Percentiles rank a stretch among this genome's conserved stretches.
These are phyloP conservation scores for Octopus bimaculoides DNA, from an alignment of 1,140 invertebrate species.

Conservation along the genomic window DNA sequence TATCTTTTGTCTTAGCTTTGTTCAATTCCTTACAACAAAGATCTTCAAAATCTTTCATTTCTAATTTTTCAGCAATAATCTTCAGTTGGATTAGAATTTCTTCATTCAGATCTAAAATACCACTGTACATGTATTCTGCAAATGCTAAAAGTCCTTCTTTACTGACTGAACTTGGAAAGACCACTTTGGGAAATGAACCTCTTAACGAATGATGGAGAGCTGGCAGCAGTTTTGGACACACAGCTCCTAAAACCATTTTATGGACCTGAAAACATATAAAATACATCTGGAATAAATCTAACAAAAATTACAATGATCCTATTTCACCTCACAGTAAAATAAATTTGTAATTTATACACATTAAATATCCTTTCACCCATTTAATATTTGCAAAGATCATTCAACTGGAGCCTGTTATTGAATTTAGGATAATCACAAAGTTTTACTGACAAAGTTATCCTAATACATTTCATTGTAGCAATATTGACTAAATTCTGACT, in stretches of 20 bases:
- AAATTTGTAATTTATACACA: too few relatives aligned
- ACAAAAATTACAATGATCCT: too few relatives aligned
- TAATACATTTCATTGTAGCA: too few relatives aligned
- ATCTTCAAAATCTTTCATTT: conserved; percentile 7
- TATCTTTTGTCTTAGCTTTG: background rate
- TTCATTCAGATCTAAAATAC: background rate
- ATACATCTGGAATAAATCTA: too few relatives aligned
- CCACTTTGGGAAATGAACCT: background rate
- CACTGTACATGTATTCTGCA: conserved; percentile 3
- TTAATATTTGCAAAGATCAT: too few relatives aligned
- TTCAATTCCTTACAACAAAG: background rate
- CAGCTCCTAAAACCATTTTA: conserved; percentile 6
- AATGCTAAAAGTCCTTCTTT: conserved; percentile 2
- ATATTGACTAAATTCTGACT: too few relatives aligned
- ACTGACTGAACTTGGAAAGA: background rate
- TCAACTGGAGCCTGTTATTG: too few relatives aligned
- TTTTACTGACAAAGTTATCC: too few relatives aligned
- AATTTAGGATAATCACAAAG: too few relatives aligned
- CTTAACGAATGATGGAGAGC: background rate
- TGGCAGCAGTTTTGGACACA: background rate
- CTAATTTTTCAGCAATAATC: background rate
- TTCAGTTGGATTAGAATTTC: background rate
- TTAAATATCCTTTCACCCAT: too few relatives aligned
- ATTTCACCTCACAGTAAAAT: too few relatives aligned
- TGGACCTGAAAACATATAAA: background rate